A percentile compares a stretch with the other conserved stretches of the same genome.
These are phyloP conservation scores for Pipistrellus kuhlii DNA, from an alignment of 2,797 vertebrate species.

Conservation along the genomic window DNA sequence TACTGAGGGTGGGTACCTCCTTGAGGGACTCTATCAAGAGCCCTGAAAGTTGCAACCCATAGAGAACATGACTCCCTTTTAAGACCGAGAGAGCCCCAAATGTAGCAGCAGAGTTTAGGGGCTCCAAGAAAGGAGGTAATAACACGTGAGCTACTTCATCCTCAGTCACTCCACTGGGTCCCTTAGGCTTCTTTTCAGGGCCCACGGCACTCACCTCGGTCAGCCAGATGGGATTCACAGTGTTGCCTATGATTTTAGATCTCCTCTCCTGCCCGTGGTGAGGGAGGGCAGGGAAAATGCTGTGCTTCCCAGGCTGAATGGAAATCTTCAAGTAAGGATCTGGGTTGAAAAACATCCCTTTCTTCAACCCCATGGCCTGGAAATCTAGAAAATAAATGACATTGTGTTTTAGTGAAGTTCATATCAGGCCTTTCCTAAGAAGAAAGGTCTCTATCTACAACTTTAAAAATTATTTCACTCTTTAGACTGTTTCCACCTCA, in stretches of 20 bases:
- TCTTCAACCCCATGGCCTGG: slow-evolving; percentile 97
- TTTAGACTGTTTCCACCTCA: neutral
- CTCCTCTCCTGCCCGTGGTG: slow-evolving; percentile 99
- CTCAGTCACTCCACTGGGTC: neutral
- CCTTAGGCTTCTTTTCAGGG: neutral
- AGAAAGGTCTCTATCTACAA: neutral
- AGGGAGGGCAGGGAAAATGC: slow-evolving; percentile 96
- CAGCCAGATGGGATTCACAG: slow-evolving; percentile 94
- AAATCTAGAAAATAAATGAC: slow-evolving; percentile 89
- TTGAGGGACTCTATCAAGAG: neutral
- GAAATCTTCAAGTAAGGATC: slow-evolving; percentile 98
- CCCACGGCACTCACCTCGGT: slow-evolving; percentile 87
- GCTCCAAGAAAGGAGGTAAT: neutral
- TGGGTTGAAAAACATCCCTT: slow-evolving; percentile 99
- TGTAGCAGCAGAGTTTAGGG: neutral
- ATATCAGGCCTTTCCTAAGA: neutral
- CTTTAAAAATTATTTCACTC: neutral
- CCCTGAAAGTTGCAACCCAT: neutral
- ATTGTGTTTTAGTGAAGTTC: slow-evolving; percentile 21
- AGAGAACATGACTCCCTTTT: neutral
- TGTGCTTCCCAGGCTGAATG: slow-evolving; percentile 98
- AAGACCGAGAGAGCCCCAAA: neutral
- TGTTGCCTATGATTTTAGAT: slow-evolving; percentile 95
- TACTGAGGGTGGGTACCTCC: neutral
- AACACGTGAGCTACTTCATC: accelerated